Base-by-base conservation (phyloP, 2,888 invertebrate species). In the Drosophila kuntzei region DNA sequence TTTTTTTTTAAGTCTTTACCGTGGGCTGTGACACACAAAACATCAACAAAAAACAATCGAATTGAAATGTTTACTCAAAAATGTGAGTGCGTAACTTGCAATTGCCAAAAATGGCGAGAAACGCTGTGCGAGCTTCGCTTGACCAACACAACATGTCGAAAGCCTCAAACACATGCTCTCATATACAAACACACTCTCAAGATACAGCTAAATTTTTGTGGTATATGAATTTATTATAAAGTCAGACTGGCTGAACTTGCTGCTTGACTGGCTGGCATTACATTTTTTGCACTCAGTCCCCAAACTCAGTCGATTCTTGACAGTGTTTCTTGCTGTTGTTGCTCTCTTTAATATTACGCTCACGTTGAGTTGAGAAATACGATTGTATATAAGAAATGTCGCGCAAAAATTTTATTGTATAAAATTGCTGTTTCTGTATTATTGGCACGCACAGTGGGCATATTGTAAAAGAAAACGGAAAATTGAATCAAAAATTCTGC, bases 51-150 rank as follows among this genome's bases (percentile, higher is more conserved):
- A 14, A 43, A 14, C 11, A 32, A 41, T 32, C 41, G 29, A 34
- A 36, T 25, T 18, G 25, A 54, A 41, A 46, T 44, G 46, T 22
- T 54, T 25, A 29, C 44, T 79, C 68, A 60, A 80, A 58, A 34
- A 68, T 53, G 49, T 65, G 47, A 73, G 61, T 76, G 80, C 80
- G 79, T 79, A 76, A 67, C 76, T 69, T 84, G 83, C 82, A 81
- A 63, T 74, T 47, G 71, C 87, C 83, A 85, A 81, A 83, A 76
- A 79, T 79, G 87, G 83, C 66, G 53, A 79, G 67, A 61, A 70
- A 73, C 60, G 54, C 69, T 65, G 65, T 36, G 37, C 3, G 71
- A 71, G 66, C 47, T 76, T 41, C 36, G 49, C 76, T 74, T 60
- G 72, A 62, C 77, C 47, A 39, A 34, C 46, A 61, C 18, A 47